A percentile compares a stretch with the other conserved stretches of the same genome.
phyloP scores from a whole-genome alignment of 2,888 invertebrate genomes.

The Noctua pronuba region DNA sequence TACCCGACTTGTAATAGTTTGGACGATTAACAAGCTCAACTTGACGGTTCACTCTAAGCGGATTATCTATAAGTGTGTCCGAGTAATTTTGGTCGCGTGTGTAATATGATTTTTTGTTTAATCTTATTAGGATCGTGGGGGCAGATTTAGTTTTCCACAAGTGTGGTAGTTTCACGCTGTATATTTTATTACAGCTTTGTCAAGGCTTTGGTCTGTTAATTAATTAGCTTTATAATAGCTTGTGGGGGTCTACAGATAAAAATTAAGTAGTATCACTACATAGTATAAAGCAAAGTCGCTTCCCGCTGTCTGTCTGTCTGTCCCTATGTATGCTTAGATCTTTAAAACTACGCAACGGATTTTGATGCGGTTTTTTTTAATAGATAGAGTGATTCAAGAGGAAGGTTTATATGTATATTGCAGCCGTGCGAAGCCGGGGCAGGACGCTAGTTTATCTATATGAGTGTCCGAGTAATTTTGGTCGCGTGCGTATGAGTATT shows the following conservation, averaged over 20 bases:
- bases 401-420: too few species aligned
- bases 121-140: conserved; percentile 52
- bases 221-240: conserved; percentile 9
- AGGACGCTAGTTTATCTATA: conserved; percentile 60
- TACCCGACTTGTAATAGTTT: conserved; percentile 66
- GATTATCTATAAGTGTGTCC: conserved; percentile 65
- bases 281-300: too few species aligned
- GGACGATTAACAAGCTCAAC: conserved; percentile 65
- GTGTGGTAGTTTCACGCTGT: conserved; percentile 7
- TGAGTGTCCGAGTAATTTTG: conserved; percentile 60
- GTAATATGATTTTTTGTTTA: conserved; percentile 65
- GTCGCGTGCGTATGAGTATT: conserved; percentile 56
- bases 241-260: not conserved
- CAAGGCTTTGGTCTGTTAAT: not conserved
- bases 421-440: too few species aligned
- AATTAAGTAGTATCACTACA: not conserved
- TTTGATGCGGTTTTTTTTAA: too few species aligned
- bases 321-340: too few species aligned
- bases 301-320: too few species aligned
- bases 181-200: conserved; percentile 2
- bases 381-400: too few species aligned
- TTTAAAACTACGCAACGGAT: too few species aligned
- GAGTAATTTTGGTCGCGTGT: conserved; percentile 61
- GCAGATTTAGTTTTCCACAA: conserved; percentile 24
- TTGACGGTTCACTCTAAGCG: conserved; percentile 60